Conservation (phyloP, 2,113 vertebrate genomes). For the Gasterosteus aculeatus region DNA sequence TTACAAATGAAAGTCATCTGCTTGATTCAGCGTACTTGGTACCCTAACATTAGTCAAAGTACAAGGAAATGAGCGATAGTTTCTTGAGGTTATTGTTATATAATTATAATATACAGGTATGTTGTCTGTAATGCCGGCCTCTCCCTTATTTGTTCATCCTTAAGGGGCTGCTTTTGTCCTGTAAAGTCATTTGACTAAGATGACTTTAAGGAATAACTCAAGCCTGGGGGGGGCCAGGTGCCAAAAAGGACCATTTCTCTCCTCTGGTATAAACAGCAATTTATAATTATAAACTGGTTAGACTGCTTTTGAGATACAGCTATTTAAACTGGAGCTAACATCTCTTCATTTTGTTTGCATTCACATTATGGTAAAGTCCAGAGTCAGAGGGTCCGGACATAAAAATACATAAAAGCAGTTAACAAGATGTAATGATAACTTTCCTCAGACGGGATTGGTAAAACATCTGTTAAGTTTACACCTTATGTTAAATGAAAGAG, state of each 20-base stretch:
- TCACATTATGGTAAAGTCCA: background rate
- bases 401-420: background rate
- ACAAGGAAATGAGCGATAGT: background rate
- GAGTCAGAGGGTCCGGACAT: background rate
- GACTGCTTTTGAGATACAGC: background rate
- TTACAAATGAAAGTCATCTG: background rate
- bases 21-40: background rate
- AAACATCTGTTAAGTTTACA: background rate
- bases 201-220: background rate
- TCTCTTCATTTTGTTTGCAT: background rate
- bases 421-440: background rate
- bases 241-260: too few relatives aligned
- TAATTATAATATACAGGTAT: background rate
- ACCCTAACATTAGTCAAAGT: too few relatives aligned
- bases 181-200: background rate
- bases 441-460: background rate
- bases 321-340: background rate
- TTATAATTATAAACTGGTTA: background rate
- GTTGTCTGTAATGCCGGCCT: too few relatives aligned
- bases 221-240: background rate
- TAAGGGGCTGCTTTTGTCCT: background rate
- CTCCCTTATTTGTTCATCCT: background rate
- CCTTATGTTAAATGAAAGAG: background rate
- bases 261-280: background rate
- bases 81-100: background rate